Conservation (phyloP, 2,113 vertebrate genomes). For the Pterocles orientalis region DNA sequence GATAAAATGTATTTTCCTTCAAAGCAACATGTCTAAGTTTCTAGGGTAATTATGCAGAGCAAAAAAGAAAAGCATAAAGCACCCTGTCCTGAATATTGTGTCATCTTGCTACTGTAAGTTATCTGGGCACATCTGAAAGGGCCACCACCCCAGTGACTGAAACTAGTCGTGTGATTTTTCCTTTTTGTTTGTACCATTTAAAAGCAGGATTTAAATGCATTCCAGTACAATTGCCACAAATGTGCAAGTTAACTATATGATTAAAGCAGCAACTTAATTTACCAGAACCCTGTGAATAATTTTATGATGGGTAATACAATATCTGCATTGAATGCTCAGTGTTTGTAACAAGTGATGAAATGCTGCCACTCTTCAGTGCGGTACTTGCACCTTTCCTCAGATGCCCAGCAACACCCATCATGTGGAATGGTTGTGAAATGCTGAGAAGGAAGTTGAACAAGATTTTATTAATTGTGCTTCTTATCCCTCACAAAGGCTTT, state of each 20-base stretch:
- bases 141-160: neutral
- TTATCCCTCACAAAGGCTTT: neutral
- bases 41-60: neutral
- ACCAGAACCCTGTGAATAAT: neutral
- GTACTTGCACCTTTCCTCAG: neutral
- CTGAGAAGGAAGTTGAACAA: neutral
- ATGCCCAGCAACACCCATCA: neutral
- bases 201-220: slow-evolving; percentile 52
- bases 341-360: neutral
- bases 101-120: neutral
- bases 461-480: neutral
- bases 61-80: neutral
- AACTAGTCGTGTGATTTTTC: neutral
- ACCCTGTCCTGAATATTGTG: neutral
- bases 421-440: neutral
- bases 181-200: slow-evolving; percentile 22
- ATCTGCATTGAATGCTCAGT: neutral
- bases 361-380: neutral
- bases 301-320: neutral
- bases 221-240: slow-evolving; percentile 41
- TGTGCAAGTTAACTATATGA: neutral
- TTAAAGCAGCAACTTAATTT: neutral
- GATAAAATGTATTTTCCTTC: neutral
- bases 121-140: neutral
- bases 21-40: neutral